These are phyloP conservation scores for Galeopterus variegatus DNA, from an alignment of 2,113 vertebrate genomes.

Conservation along the genomic window DNA sequence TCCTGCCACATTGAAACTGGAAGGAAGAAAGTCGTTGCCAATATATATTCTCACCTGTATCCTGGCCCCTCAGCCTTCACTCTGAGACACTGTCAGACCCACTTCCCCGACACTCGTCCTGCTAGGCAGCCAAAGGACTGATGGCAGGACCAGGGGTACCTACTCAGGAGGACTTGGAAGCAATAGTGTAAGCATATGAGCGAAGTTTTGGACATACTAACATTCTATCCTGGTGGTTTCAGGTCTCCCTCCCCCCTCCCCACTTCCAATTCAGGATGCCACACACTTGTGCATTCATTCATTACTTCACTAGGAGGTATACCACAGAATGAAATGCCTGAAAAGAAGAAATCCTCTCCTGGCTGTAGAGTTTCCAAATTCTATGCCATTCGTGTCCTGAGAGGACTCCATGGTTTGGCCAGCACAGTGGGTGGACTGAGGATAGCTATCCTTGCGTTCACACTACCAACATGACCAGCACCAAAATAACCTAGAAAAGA, in stretches of 20 bases:
- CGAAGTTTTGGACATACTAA: background rate
- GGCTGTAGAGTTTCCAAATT: background rate
- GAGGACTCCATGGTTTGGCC: background rate
- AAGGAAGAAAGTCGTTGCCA: background rate
- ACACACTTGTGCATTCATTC: background rate
- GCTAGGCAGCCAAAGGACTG: background rate
- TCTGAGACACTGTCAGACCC: background rate
- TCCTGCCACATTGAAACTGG: background rate
- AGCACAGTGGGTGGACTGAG: background rate
- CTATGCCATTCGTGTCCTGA: background rate
- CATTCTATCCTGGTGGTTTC: background rate
- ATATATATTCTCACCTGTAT: background rate
- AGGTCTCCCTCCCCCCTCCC: too few relatives aligned
- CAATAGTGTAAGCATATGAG: background rate
- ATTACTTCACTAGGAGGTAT: background rate
- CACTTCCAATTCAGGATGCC: too few relatives aligned
- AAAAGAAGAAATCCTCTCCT: background rate
- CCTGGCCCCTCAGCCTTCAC: background rate
- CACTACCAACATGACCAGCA: fast-evolving
- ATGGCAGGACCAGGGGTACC: background rate
- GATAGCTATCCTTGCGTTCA: background rate
- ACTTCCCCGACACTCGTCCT: background rate
- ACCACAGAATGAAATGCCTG: background rate
- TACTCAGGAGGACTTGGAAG: background rate
- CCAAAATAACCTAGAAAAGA: background rate